Evolutionary conservation across 2,888 invertebrate genomes (phyloP).

Genomic region (Tinea semifulvella): DNA sequence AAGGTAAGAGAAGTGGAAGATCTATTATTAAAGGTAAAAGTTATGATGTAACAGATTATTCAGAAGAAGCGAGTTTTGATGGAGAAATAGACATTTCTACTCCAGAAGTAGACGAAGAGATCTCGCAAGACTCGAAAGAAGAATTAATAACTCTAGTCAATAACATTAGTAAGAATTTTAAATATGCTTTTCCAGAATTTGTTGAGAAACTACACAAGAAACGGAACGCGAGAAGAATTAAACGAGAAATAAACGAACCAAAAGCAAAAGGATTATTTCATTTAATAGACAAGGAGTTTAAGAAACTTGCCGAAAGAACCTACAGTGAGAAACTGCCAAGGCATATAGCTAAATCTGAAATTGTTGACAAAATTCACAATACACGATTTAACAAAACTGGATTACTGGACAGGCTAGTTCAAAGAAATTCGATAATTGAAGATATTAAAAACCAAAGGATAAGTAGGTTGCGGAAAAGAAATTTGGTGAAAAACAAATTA

Average conservation of each 20-base stretch:
- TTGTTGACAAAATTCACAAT: neutral
- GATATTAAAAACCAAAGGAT: neutral
- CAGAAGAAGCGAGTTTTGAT: conserved; percentile 1
- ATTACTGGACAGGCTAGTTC: neutral
- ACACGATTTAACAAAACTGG: neutral
- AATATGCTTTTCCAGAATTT: conserved; percentile 25
- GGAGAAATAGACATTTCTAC: neutral
- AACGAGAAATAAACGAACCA: neutral
- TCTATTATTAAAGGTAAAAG: neutral
- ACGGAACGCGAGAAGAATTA: conserved; percentile 1
- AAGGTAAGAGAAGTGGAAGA: neutral
- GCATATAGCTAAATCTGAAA: neutral
- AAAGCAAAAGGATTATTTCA: neutral
- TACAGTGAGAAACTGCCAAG: neutral
- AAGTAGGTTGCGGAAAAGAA: neutral
- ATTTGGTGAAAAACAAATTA: neutral
- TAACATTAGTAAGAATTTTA: conserved; percentile 34
- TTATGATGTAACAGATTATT: conserved; percentile 3
- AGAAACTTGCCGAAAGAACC: neutral
- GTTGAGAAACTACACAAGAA: conserved; percentile 19
- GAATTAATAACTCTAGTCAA: conserved; percentile 20
- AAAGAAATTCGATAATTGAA: neutral
- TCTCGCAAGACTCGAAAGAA: neutral
- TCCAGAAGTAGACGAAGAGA: neutral
- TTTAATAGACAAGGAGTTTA: neutral